Evolutionary conservation across 2,113 vertebrate species (phyloP).

Genomic region (Dipodomys merriami): DNA sequence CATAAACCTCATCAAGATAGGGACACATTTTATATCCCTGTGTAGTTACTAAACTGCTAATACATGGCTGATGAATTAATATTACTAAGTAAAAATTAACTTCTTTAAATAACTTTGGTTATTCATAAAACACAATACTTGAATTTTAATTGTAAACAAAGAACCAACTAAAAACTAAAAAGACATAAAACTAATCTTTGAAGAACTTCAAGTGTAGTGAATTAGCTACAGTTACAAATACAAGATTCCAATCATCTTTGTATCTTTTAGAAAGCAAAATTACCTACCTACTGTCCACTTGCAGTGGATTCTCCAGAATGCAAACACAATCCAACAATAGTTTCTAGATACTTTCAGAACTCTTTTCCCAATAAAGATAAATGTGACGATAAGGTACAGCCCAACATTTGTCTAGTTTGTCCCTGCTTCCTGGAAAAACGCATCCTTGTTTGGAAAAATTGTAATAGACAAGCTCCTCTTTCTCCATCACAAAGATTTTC

Average conservation of each 20-base stretch:
- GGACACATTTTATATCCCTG: background rate
- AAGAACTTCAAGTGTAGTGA: background rate
- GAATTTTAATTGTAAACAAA: conserved; percentile 2
- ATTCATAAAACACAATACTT: conserved; percentile 33
- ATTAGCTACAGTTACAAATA: conserved; percentile 40
- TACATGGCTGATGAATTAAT: conserved; percentile 29
- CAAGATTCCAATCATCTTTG: conserved; percentile 1
- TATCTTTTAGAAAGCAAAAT: background rate
- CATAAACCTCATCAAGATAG: background rate
- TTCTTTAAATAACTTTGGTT: background rate
- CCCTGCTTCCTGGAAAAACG: background rate
- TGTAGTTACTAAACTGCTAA: background rate
- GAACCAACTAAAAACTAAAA: background rate
- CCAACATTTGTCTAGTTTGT: background rate
- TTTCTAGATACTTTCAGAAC: background rate
- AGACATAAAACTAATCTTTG: conserved; percentile 14
- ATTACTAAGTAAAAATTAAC: conserved; percentile 2
- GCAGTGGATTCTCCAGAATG: conserved; percentile 42
- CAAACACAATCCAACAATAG: conserved; percentile 1
- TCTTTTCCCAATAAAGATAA: background rate
- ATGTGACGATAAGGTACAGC: background rate
- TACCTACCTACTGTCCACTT: background rate
- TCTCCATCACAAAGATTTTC: background rate
- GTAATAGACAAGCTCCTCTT: background rate
- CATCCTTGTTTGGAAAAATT: background rate